Evolutionary conservation across 2,113 vertebrate genomes (phyloP).

Genomic region (Carassius carassius): DNA sequence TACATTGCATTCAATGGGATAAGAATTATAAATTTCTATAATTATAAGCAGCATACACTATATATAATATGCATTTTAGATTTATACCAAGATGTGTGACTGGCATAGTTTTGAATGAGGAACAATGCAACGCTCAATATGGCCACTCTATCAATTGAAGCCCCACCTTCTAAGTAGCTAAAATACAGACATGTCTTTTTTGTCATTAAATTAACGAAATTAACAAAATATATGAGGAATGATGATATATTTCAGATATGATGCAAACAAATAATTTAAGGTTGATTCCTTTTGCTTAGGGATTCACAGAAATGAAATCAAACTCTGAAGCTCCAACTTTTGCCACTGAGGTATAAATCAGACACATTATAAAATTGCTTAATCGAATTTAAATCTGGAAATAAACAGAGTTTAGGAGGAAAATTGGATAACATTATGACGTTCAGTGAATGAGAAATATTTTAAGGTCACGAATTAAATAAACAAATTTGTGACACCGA

Average conservation of each 20-base stretch:
- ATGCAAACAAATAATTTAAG: neutral
- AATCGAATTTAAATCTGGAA: constrained; percentile 2
- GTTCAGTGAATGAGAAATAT: constrained; percentile 13
- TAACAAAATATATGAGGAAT: neutral
- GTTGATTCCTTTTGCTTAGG: neutral
- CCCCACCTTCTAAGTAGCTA: no score
- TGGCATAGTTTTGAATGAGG: no score
- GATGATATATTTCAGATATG: neutral
- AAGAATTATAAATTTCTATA: no score
- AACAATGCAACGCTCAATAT: no score
- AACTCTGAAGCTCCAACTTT: neutral
- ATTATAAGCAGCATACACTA: no score
- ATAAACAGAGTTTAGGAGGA: constrained; percentile 12
- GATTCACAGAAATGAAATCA: constrained; percentile 2
- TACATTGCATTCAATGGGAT: no score
- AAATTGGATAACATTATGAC: constrained; percentile 17
- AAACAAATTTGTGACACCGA: neutral
- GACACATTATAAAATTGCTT: constrained; percentile 8
- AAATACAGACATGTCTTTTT: no score
- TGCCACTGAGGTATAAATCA: neutral
- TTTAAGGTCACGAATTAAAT: constrained; percentile 8
- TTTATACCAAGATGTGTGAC: no score
- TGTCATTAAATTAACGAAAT: no score
- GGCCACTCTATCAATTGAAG: no score
- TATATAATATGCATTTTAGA: no score